Evolutionary conservation across 2,888 invertebrate species (phyloP).

Genomic region (Camptogramma bilineatum): DNA sequence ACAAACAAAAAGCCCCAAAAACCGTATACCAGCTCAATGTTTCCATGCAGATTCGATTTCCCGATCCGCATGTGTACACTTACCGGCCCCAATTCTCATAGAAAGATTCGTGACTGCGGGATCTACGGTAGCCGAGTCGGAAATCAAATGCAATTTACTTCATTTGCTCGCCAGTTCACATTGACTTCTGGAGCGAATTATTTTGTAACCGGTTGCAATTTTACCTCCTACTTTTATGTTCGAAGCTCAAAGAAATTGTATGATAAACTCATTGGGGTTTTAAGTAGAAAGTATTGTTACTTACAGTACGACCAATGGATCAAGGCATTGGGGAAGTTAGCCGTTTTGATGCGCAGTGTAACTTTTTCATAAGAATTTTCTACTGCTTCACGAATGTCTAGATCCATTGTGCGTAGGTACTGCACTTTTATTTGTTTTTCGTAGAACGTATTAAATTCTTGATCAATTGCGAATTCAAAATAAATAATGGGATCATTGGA

Average conservation of each 20-base stretch:
- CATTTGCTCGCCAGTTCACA: conserved; percentile 80
- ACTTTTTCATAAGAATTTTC: too few species aligned
- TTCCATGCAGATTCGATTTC: conserved; percentile 29
- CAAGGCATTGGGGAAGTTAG: too few species aligned
- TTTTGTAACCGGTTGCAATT: conserved; percentile 44
- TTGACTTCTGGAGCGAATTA: conserved; percentile 76
- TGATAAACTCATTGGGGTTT: background rate
- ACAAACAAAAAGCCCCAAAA: background rate
- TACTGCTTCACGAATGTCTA: too few species aligned
- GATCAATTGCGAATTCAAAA: too few species aligned
- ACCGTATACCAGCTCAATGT: conserved; percentile 13
- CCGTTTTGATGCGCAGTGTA: too few species aligned
- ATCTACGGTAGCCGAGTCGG: conserved; percentile 73
- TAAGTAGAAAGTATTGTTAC: too few species aligned
- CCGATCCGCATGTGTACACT: conserved; percentile 26
- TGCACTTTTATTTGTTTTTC: too few species aligned
- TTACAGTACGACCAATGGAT: too few species aligned
- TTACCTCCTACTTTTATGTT: background rate
- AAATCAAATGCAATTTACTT: conserved; percentile 82
- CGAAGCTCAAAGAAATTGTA: background rate
- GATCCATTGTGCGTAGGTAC: too few species aligned
- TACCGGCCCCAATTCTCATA: conserved; percentile 54
- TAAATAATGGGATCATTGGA: too few species aligned
- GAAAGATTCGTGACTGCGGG: conserved; percentile 72
- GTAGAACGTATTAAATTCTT: too few species aligned